Conservation (phyloP, 1,140 invertebrate species). For the Polypedilum pembai region DNA sequence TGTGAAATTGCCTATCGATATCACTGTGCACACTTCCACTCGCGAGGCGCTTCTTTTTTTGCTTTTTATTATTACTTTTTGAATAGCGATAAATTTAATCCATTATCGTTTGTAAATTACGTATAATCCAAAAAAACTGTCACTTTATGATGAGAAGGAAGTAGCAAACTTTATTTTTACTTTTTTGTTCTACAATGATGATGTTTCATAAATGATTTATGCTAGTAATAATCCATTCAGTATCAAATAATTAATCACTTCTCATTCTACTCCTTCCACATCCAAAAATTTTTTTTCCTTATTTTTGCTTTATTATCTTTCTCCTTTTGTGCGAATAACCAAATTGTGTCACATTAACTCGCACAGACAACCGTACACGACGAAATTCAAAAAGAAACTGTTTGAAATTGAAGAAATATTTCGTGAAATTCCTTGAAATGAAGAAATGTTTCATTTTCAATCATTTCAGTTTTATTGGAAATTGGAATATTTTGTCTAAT, state of each 20-base stretch:
- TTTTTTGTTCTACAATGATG: not conserved
- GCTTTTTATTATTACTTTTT: too few species aligned
- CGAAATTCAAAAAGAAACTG: constrained; percentile 6
- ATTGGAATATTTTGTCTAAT: not conserved
- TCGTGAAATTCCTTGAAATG: not conserved
- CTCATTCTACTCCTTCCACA: not conserved
- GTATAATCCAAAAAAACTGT: too few species aligned
- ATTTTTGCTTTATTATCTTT: not conserved
- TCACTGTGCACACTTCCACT: too few species aligned
- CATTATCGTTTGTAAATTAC: too few species aligned
- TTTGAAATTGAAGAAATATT: not conserved
- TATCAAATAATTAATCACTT: constrained; percentile 19
- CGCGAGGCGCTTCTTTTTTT: too few species aligned
- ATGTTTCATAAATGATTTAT: constrained; percentile 13
- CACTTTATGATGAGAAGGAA: too few species aligned
- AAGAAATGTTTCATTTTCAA: not conserved
- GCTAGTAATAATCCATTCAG: constrained; percentile 17
- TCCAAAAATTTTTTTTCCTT: not conserved
- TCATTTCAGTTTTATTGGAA: not conserved
- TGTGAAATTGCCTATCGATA: not conserved
- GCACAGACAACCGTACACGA: constrained; percentile 15
- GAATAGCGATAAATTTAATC: too few species aligned
- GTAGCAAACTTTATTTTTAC: too few species aligned
- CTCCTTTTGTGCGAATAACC: not conserved
- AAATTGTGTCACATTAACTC: not conserved